Percentiles rank a stretch among this genome's conserved stretches.
Conservation (phyloP, 2,113 vertebrate genomes). For the Pantherophis guttatus region DNA sequence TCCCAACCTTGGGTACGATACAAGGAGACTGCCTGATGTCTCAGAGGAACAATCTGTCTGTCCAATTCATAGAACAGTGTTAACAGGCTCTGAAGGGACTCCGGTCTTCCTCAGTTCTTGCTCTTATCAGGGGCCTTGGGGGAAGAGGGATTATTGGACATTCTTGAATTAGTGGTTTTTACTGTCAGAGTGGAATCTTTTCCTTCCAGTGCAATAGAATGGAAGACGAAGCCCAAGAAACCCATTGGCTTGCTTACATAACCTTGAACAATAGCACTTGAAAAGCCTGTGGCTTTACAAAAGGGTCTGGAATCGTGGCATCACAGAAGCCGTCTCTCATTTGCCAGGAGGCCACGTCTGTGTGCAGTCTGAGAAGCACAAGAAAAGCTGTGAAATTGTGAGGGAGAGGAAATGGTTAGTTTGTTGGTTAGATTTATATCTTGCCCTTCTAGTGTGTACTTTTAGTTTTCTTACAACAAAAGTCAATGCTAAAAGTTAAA, state of each 20-base stretch:
- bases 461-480: background rate
- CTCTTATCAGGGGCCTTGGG: background rate
- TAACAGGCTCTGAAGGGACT: background rate
- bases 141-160: conserved; percentile 30
- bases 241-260: conserved; percentile 12
- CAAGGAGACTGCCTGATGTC: background rate
- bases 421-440: background rate
- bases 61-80: conserved; percentile 3
- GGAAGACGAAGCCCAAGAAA: background rate
- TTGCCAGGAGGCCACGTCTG: background rate
- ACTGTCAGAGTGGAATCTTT: conserved; percentile 14
- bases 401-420: background rate
- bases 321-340: background rate
- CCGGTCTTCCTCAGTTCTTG: background rate
- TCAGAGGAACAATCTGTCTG: conserved; percentile 4
- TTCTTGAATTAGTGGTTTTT: conserved; percentile 5
- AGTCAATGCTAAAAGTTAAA: background rate
- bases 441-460: background rate
- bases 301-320: conserved; percentile 10
- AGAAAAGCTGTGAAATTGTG: background rate
- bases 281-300: conserved; percentile 14
- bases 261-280: background rate
- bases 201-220: conserved; percentile 5
- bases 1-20: background rate
- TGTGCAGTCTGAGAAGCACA: background rate